Evolutionary conservation across 2,113 vertebrate species (phyloP).

Genomic region (Nyctibius bracteatus): DNA sequence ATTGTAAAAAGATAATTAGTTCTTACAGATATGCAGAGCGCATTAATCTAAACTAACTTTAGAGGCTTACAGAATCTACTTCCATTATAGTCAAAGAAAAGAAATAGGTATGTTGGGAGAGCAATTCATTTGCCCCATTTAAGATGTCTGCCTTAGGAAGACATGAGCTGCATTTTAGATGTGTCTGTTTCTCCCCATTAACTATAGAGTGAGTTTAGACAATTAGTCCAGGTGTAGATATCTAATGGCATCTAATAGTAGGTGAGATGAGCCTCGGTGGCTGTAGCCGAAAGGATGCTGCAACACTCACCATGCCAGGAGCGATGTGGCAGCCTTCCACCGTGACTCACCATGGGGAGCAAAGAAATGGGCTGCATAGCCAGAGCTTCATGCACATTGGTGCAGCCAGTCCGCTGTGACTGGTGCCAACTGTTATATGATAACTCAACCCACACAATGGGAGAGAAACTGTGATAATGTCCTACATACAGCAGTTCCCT

Average conservation of each 20-base stretch:
- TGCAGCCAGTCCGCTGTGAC: not conserved
- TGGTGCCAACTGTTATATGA: not conserved
- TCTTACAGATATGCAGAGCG: not conserved
- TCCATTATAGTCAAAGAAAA: not conserved
- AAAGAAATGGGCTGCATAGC: not conserved
- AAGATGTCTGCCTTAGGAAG: not conserved
- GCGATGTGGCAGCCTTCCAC: not conserved
- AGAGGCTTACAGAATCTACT: not conserved
- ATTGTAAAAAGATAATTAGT: not conserved
- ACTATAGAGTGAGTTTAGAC: not conserved
- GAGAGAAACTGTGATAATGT: not conserved
- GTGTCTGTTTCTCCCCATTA: not conserved
- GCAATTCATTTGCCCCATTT: not conserved
- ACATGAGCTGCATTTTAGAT: no score
- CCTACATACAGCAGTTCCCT: not conserved
- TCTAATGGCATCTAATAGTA: not conserved
- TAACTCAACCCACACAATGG: accelerated
- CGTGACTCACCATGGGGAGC: not conserved
- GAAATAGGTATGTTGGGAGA: not conserved
- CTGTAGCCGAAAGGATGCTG: not conserved
- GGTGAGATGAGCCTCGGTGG: accelerated
- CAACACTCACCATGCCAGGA: accelerated
- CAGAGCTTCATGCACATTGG: not conserved
- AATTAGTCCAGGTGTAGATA: not conserved
- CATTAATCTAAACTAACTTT: not conserved